These are phyloP conservation scores for Lutraria lutraria DNA, from an alignment of 2,888 invertebrate genomes.

Conservation along the genomic window DNA sequence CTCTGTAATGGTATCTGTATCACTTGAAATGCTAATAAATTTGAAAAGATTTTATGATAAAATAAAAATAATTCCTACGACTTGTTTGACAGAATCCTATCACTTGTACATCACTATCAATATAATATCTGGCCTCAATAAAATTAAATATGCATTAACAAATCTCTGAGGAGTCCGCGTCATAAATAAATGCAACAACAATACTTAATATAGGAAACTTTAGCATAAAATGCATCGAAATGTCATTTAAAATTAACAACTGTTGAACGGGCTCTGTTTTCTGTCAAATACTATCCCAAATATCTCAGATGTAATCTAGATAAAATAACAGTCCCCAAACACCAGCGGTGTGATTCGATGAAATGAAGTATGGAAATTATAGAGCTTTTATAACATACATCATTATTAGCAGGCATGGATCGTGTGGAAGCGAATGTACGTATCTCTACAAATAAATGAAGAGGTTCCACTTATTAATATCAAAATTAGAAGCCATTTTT, in stretches of 20 bases:
- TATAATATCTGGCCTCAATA: neutral
- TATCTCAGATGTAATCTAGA: conserved; percentile 24
- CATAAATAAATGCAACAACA: neutral
- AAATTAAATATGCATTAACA: neutral
- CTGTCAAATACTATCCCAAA: neutral
- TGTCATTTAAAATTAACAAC: neutral
- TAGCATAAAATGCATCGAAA: neutral
- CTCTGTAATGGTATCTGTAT: no score
- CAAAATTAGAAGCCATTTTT: neutral
- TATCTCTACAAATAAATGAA: neutral
- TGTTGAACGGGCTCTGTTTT: conserved; percentile 22
- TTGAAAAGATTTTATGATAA: neutral
- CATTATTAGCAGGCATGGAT: conserved; percentile 19
- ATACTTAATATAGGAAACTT: neutral
- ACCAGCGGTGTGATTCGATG: neutral
- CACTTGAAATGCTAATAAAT: neutral
- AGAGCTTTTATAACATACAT: neutral
- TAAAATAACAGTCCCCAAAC: conserved; percentile 9
- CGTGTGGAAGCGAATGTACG: neutral
- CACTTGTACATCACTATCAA: no score
- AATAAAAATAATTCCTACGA: neutral
- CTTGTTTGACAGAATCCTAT: no score
- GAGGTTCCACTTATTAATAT: neutral
- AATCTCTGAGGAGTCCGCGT: neutral
- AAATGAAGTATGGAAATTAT: conserved; percentile 20